phyloP scores from a whole-genome alignment of 2,113 vertebrate species.

The Microtus pennsylvanicus region DNA sequence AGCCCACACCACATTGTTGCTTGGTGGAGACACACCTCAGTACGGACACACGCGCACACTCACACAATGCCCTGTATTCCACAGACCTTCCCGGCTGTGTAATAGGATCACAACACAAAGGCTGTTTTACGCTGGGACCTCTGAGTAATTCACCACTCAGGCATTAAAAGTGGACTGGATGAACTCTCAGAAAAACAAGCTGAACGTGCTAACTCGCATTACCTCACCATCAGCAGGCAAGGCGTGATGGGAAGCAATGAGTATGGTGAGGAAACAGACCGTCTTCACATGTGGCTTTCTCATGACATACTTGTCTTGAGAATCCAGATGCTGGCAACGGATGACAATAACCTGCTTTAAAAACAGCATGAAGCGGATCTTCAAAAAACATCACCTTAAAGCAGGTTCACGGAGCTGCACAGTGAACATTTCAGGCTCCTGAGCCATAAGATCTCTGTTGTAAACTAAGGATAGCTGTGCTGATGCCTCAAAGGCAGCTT shows the following conservation, averaged over 20 bases:
- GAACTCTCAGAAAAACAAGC: conserved; percentile 64
- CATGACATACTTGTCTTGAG: conserved; percentile 57
- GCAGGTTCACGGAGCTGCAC: background rate
- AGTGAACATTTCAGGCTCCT: background rate
- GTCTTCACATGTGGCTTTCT: conserved; percentile 53
- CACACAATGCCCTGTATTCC: background rate
- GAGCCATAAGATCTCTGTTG: background rate
- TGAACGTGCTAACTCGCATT: background rate
- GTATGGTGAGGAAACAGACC: background rate
- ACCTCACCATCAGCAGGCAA: conserved; percentile 40
- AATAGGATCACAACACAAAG: conserved; percentile 9
- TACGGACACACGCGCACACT: background rate
- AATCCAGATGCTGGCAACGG: conserved; percentile 21
- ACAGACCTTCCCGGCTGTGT: background rate
- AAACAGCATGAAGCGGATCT: background rate
- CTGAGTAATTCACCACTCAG: conserved; percentile 32
- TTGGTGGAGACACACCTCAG: conserved; percentile 31
- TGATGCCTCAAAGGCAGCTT: background rate
- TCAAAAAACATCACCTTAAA: background rate
- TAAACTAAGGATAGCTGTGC: background rate
- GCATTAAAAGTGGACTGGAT: background rate
- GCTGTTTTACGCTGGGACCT: conserved; percentile 19
- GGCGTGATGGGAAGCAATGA: background rate
- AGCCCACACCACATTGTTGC: conserved; percentile 34
- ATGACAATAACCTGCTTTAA: conserved; percentile 35